Base-by-base conservation (phyloP, 1,140 invertebrate genomes). In the Telenomus remus region DNA sequence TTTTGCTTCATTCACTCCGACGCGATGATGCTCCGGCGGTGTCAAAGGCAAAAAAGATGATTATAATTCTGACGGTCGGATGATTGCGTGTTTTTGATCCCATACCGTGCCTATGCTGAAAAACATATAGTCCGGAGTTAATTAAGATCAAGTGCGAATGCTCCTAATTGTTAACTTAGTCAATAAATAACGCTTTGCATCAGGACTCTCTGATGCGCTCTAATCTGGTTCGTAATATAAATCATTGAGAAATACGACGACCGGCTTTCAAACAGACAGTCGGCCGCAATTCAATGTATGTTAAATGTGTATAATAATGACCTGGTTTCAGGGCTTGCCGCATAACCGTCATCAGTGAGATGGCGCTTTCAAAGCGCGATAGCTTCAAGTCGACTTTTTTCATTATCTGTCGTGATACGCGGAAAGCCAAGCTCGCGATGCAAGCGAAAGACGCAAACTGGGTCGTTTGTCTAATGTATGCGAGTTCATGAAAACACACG, bases 381-480 rank as follows among this genome's bases (percentile, higher is more conserved):
- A 6, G 19, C 19, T 27, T 27, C 19, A n/a, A n/a, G n/a, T n/a
- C n/a, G n/a, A n/a, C n/a, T n/a, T n/a, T n/a, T n/a, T n/a, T n/a
- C n/a, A n/a, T n/a, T 27, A 27, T 27, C 2, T 27, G 19, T 27
- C 19, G 19, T 27, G 19, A 1, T 3, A 27, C 6, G 19, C n/a
- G n/a, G n/a, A n/a, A n/a, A 27, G 37, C 9, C 8, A 35, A 35
- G 34, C 37, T 9, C 37, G n/a, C 37, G 37, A 7, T 12, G 43
- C 50, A 12, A 34, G 50, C 53, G 65, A 34, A 44, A 60, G 37
- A 47, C 33, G 42, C 10, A 42, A 65, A 65, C 43, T 55, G 27
- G 60, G 54, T 73, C 70, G 61, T 60, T 73, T 59, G 27, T 54
- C 43, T 73, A 73, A 73, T 65, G 55, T 65, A 73, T 65, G 60